A percentile compares a stretch with the other conserved stretches of the same genome.
Conservation (phyloP, 2,797 vertebrate genomes). For the Enoplosus armatus region DNA sequence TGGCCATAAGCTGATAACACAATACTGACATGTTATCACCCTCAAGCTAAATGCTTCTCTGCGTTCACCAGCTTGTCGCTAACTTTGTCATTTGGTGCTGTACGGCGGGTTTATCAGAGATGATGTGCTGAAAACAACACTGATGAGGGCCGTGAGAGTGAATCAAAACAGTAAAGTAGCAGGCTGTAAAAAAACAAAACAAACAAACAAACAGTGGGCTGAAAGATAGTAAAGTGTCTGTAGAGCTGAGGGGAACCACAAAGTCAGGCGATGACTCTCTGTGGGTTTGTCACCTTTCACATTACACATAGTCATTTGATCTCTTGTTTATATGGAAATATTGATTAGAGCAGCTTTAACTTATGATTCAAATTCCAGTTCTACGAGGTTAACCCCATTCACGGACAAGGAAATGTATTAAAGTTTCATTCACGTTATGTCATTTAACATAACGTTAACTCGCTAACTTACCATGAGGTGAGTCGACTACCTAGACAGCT, state of each 20-base stretch:
- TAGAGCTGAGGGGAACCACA: not conserved
- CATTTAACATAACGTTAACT: no score
- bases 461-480: no score
- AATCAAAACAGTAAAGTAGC: not conserved
- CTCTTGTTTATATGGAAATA: not conserved
- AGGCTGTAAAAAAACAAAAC: not conserved
- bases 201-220: no score
- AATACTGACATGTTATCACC: not conserved
- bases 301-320: not conserved
- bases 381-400: no score
- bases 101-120: not conserved
- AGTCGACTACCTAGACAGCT: no score
- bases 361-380: no score
- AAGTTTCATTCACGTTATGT: no score
- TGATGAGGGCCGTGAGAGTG: not conserved
- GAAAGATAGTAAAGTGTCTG: not conserved
- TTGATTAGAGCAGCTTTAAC: not conserved
- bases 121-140: not conserved
- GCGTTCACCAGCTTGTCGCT: not conserved
- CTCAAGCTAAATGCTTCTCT: no score
- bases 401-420: no score
- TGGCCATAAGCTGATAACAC: no score
- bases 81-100: not conserved
- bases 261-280: not conserved
- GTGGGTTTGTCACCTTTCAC: not conserved